Evolutionary conservation across 2,797 vertebrate species (phyloP).

Genomic region (Graptemys geographica): DNA sequence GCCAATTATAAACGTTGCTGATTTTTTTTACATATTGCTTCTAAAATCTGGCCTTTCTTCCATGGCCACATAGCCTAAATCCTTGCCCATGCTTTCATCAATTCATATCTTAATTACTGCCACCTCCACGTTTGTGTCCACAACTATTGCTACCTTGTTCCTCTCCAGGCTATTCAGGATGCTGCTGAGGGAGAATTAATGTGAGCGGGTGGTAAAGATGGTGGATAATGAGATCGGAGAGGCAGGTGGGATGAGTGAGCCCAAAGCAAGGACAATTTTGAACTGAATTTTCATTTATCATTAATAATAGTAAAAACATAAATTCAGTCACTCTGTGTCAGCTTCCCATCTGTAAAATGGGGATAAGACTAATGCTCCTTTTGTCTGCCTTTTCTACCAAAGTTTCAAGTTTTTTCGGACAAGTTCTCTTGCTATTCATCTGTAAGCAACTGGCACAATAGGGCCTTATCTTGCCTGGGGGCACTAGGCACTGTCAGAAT

Average conservation of each 20-base stretch:
- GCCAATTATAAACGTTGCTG: background rate
- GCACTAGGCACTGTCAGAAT: background rate
- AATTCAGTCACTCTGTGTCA: background rate
- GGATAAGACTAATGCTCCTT: background rate
- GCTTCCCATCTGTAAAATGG: background rate
- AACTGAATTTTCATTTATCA: background rate
- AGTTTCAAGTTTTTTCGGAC: background rate
- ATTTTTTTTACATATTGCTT: background rate
- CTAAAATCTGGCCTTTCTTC: background rate
- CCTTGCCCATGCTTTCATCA: fast-evolving
- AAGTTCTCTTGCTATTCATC: background rate
- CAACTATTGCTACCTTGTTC: background rate
- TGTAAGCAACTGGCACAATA: background rate
- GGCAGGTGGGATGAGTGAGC: background rate
- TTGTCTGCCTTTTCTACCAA: background rate
- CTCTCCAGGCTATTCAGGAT: background rate
- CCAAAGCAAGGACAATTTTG: background rate
- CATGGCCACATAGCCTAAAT: background rate
- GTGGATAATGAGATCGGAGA: background rate
- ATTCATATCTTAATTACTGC: background rate
- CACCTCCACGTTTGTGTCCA: background rate
- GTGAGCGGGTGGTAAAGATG: background rate
- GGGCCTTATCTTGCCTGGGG: fast-evolving
- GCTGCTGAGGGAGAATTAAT: background rate
- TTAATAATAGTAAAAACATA: background rate